Conservation (phyloP, 2,888 invertebrate genomes). For the Galeruca laticollis region DNA sequence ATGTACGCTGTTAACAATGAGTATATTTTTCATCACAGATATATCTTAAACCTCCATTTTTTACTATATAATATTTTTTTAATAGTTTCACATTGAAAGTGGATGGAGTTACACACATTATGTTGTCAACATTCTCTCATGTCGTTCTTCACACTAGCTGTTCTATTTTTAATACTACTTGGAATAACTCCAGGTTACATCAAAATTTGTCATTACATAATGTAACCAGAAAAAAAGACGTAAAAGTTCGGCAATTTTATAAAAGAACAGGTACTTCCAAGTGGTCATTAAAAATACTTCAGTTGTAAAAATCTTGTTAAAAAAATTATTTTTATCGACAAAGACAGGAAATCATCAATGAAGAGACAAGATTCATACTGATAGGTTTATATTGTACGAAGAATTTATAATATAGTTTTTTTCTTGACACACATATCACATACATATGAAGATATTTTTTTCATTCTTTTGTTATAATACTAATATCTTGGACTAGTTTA, state of each 20-base stretch:
- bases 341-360: neutral
- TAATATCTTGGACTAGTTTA: conserved; percentile 55
- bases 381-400: conserved; percentile 14
- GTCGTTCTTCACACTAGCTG: neutral
- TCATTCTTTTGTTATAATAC: conserved; percentile 47
- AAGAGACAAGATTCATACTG: neutral
- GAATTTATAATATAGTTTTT: conserved; percentile 7
- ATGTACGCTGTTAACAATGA: conserved; percentile 67
- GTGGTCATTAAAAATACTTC: no score
- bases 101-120: conserved; percentile 8
- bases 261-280: no score
- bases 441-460: conserved; percentile 49
- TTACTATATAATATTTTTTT: neutral
- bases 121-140: conserved; percentile 13
- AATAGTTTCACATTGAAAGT: neutral
- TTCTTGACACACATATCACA: conserved; percentile 42
- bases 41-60: conserved; percentile 51
- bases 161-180: neutral
- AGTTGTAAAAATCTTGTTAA: neutral
- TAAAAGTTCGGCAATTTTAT: no score
- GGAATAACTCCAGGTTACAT: no score
- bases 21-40: conserved; percentile 63
- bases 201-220: no score
- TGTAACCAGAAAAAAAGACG: no score
- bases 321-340: neutral